Evolutionary conservation across 92 coral and sea anemone species (phyloP).

Genomic region (Siderastrea radians): DNA sequence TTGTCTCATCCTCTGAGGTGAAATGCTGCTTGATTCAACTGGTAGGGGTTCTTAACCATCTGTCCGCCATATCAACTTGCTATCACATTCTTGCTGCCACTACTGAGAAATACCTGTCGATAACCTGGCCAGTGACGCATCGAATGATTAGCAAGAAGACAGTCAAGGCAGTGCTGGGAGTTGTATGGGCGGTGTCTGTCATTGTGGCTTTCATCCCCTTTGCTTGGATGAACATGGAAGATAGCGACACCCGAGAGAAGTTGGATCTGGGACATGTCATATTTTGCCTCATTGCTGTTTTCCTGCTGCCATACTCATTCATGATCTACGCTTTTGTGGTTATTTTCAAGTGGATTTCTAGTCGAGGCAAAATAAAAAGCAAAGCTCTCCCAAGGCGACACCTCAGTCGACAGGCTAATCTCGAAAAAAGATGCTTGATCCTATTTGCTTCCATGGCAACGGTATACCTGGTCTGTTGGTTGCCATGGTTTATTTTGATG

Average conservation of each 20-base stretch:
- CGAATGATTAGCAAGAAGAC: conserved; percentile 26
- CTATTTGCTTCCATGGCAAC: conserved; percentile 75
- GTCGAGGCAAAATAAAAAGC: background rate
- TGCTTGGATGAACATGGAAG: background rate
- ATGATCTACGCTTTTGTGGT: conserved; percentile 70
- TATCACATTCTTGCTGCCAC: conserved; percentile 70
- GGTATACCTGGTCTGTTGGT: conserved; percentile 68
- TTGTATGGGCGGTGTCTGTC: conserved; percentile 28
- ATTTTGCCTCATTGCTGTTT: conserved; percentile 71
- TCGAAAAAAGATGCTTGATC: conserved; percentile 46
- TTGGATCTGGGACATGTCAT: conserved; percentile 57
- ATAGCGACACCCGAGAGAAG: background rate
- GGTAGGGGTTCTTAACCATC: conserved; percentile 28
- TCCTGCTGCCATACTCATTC: conserved; percentile 75
- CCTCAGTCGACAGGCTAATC: background rate
- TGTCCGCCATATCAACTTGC: conserved; percentile 50
- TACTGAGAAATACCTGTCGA: conserved; percentile 43
- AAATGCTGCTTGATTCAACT: background rate
- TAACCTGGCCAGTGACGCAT: conserved; percentile 49
- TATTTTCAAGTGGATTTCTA: conserved; percentile 64
- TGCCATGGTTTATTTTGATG: conserved; percentile 68
- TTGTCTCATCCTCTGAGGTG: background rate
- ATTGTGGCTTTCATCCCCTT: conserved; percentile 32
- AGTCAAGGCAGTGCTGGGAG: conserved; percentile 13
- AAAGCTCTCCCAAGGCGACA: background rate